These are phyloP conservation scores for Gryllus longicercus DNA, from an alignment of 2,888 invertebrate genomes.

Conservation along the genomic window DNA sequence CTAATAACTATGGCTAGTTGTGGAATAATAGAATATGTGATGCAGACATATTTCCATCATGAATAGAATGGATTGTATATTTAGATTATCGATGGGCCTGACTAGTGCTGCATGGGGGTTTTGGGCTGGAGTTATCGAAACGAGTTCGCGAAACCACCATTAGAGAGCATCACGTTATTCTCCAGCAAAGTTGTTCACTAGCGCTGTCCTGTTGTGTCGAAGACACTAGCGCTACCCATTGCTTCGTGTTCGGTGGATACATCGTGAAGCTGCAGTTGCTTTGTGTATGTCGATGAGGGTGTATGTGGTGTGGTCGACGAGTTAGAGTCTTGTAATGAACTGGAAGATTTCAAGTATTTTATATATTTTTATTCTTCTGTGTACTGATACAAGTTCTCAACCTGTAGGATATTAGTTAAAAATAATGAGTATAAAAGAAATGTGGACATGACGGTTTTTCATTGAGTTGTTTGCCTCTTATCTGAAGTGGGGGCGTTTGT, in stretches of 20 bases:
- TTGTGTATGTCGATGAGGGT: conserved; percentile 3
- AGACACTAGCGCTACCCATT: conserved; percentile 1
- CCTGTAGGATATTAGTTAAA: too few species aligned
- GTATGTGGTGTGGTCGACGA: neutral
- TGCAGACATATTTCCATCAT: neutral
- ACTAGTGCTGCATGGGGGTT: too few species aligned
- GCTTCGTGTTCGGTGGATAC: neutral
- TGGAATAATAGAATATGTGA: too few species aligned
- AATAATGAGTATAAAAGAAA: too few species aligned
- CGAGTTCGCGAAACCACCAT: too few species aligned
- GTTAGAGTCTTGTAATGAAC: neutral
- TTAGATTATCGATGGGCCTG: too few species aligned
- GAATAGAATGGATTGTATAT: neutral
- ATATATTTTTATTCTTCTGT: neutral
- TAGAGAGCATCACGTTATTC: neutral
- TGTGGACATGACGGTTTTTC: conserved; percentile 3
- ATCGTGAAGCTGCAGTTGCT: neutral
- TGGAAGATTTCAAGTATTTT: neutral
- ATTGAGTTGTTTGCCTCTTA: neutral
- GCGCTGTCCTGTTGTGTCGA: neutral
- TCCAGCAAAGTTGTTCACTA: neutral
- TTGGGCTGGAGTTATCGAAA: too few species aligned
- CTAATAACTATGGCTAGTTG: too few species aligned
- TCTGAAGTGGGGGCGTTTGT: neutral
- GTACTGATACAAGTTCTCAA: too few species aligned